Conservation (phyloP, 2,113 vertebrate genomes). For the Brachionichthys hirsutus region DNA sequence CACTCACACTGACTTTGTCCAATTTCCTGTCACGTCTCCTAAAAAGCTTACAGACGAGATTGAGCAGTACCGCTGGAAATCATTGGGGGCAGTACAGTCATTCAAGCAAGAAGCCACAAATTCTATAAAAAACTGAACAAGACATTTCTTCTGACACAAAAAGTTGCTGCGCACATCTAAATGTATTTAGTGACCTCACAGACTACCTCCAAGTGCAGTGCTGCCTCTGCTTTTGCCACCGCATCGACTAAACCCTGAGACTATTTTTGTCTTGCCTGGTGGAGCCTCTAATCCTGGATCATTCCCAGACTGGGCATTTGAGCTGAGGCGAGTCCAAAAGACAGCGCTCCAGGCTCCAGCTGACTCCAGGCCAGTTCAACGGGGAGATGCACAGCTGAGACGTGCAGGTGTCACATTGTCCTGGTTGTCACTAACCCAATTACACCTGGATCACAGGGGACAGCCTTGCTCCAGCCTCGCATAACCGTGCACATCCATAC, state of each 20-base stretch:
- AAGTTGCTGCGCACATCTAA: too few relatives aligned
- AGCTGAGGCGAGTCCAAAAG: conserved; percentile 55
- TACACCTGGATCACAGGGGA: conserved; percentile 64
- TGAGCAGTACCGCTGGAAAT: too few relatives aligned
- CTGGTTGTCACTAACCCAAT: conserved; percentile 74
- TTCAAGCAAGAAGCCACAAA: too few relatives aligned
- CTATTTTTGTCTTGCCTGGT: conserved; percentile 33
- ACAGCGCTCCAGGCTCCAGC: conserved; percentile 65
- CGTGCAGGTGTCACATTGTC: conserved; percentile 73
- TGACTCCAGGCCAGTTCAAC: conserved; percentile 66
- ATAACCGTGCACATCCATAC: conserved; percentile 1
- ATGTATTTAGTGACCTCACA: too few relatives aligned
- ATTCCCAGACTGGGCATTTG: conserved; percentile 45
- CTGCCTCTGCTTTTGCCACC: too few relatives aligned
- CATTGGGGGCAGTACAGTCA: too few relatives aligned
- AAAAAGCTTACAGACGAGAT: too few relatives aligned
- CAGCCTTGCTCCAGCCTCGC: conserved; percentile 13
- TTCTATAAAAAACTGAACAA: too few relatives aligned
- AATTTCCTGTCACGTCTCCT: too few relatives aligned
- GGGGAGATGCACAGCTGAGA: conserved; percentile 64
- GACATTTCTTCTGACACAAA: too few relatives aligned
- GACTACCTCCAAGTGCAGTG: too few relatives aligned
- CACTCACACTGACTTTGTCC: too few relatives aligned
- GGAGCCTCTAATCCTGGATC: conserved; percentile 44
- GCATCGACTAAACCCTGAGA: conserved; percentile 23